Evolutionary conservation across 2,888 invertebrate genomes (phyloP), one percentile per base, ranked within the genome.

Genomic region (Melinaea marsaeus): DNA sequence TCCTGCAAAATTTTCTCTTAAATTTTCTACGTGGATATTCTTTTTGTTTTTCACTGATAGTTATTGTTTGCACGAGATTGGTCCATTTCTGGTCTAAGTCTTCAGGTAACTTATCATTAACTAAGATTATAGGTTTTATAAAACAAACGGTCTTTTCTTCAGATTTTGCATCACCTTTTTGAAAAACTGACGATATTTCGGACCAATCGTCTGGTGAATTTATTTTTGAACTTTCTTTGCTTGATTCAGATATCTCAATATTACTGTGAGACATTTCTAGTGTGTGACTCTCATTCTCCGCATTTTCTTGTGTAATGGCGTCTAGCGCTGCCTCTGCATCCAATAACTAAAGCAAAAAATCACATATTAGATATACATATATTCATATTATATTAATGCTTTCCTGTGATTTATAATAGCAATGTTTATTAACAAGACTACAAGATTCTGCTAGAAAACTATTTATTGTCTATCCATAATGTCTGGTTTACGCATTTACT

Each of bases 71-170:
- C 0, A 86, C 77, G 4, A 85, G 73, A 56, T 84, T 77, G 9
- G 79, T 71, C 86, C 85, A 86, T 70, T 84, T 86, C 60, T 85
- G 82, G 60, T 88, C 90, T 11, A 88, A 79, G 70, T 88, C 89
- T 69, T 88, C 89, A 0, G 84, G 83, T 13, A 84, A 83, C 69
- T 83, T 84, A 51, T 90, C 90, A 55, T 90, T 90, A 4, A 89
- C 81, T 69, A 90, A 69, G 33, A 90, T 90, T 37, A 90, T 85
- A 2, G 90, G 90, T 65, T 86, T 81, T 7, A 78, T 72, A 0
- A 79, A 74, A 34, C 67, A 70, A 58, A 74, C 69, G 55, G 74
- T 74, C 46, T 76, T 77, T 2, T 76, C 74, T 42, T 80, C 79
- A 65, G 61, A 63, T 71, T 75, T 76, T 4, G 73, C 74, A 42